Percentiles rank a stretch among this genome's conserved stretches.
Conservation (phyloP, 2,888 invertebrate species). For the Pterostichus madidus region DNA sequence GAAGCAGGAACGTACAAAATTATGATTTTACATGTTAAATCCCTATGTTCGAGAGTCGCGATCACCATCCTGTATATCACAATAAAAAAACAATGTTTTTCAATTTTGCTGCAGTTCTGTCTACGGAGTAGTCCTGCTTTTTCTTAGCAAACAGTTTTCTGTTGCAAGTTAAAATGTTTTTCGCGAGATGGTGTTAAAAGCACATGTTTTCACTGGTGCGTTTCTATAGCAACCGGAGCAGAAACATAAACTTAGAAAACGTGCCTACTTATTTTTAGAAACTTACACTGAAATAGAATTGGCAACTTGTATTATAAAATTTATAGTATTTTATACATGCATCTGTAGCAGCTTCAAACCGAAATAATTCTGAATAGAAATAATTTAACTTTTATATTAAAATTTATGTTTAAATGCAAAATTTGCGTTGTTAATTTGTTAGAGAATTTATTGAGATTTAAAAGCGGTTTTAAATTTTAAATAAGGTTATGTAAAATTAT, state of each 20-base stretch:
- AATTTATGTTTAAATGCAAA: no score
- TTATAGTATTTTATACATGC: conserved; percentile 10
- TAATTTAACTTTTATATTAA: neutral
- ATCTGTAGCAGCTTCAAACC: neutral
- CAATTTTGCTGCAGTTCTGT: no score
- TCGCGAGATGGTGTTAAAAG: conserved; percentile 4
- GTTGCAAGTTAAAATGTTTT: neutral
- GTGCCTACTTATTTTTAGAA: conserved; percentile 4
- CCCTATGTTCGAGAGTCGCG: no score
- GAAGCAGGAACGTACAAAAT: no score
- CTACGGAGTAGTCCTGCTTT: neutral
- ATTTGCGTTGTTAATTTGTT: conserved; percentile 1
- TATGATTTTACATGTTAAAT: no score
- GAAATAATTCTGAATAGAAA: neutral
- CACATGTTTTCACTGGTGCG: neutral
- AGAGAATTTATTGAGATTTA: conserved; percentile 2
- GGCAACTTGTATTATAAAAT: conserved; percentile 5
- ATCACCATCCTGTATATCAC: no score
- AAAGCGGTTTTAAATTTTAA: neutral
- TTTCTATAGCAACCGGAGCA: conserved; percentile 13
- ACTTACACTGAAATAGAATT: conserved; percentile 4
- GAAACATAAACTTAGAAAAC: conserved; percentile 37
- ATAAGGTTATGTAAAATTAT: conserved; percentile 1
- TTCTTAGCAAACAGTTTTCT: neutral
- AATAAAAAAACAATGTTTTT: no score